Conservation (phyloP, 2,888 invertebrate genomes). For the Andrena fulva region DNA sequence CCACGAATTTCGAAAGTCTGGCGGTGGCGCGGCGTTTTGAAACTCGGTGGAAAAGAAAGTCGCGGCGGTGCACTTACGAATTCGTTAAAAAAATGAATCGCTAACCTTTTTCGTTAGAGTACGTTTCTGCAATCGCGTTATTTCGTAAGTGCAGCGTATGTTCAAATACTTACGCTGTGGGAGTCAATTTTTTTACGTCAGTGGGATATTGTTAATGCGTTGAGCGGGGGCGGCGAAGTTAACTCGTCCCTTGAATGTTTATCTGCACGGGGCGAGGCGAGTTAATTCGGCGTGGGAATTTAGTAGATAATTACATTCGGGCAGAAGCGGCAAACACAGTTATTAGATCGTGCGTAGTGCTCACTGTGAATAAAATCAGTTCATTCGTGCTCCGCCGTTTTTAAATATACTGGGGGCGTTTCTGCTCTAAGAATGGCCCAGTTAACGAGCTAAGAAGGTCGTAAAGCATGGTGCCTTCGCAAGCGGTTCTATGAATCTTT, state of each 20-base stretch:
- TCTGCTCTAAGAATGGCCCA: no score
- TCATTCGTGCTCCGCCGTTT: no score
- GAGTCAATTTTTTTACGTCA: neutral
- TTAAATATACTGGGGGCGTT: no score
- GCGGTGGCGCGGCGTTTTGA: neutral
- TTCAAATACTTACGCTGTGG: neutral
- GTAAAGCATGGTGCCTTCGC: neutral
- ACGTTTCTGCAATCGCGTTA: neutral
- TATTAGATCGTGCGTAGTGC: no score
- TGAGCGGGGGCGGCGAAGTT: no score
- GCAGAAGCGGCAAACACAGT: no score
- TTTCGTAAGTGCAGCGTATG: neutral
- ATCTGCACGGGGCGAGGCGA: no score
- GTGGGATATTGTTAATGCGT: no score
- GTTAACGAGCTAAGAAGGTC: neutral
- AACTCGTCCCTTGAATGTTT: no score
- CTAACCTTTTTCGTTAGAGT: neutral
- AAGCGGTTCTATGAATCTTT: neutral
- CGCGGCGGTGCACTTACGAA: neutral
- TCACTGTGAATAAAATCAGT: no score
- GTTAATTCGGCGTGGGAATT: no score
- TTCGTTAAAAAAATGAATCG: slow-evolving; percentile 14
- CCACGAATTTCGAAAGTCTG: slow-evolving; percentile 34
- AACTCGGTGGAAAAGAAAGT: slow-evolving; percentile 1
- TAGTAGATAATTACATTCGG: no score